Base-by-base conservation (phyloP, 2,888 invertebrate genomes). In the Cerastis rubricosa region DNA sequence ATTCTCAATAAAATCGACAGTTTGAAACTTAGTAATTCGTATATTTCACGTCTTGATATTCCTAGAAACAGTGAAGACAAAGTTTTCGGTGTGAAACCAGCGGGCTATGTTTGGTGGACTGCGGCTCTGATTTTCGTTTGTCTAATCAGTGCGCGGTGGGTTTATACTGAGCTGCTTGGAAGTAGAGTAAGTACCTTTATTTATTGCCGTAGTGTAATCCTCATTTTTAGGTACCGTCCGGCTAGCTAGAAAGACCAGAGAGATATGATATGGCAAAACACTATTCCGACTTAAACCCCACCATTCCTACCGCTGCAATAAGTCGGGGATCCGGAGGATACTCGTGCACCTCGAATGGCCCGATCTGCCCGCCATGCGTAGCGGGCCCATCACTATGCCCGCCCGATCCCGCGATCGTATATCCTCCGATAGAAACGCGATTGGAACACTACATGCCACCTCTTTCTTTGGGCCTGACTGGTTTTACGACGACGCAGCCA, bases 1-100 rank as follows among this genome's bases (percentile, higher is more conserved):
- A 94, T 96, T 73, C 68, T 96, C 0, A 90, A 87, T 29, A 96
- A 95, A 91, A 94, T 96, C 3, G 91, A 95, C 3, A 84, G 77
- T 79, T 89, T 93, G 6, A 94, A 95, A 81, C 87, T 96, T 7
- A 92, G 84, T 73, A 89, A 88, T 83, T 88, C 91, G 0, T 92
- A 92, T 74, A 87, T 94, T 73, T 92, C 94, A 0, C 89, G 88
- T 17, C 84, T 96, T 54, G 82, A 91, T 57, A 76, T 94, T 51
- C 88, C 84, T 0, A 83, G 80, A 74, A 81, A 76, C 6, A 57
- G 64, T 19, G 72, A 45, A 29, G 69, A 22, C 11, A 72, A 57
- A 43, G 47, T 66, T 35, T 57, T 78, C 0, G 51, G 45, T 2
- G 51, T 68, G 71, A 88, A 74, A 74, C 74, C 51, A 5, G 84